Base-by-base conservation (phyloP, 2,888 invertebrate genomes). In the Tenthredo mesomela region DNA sequence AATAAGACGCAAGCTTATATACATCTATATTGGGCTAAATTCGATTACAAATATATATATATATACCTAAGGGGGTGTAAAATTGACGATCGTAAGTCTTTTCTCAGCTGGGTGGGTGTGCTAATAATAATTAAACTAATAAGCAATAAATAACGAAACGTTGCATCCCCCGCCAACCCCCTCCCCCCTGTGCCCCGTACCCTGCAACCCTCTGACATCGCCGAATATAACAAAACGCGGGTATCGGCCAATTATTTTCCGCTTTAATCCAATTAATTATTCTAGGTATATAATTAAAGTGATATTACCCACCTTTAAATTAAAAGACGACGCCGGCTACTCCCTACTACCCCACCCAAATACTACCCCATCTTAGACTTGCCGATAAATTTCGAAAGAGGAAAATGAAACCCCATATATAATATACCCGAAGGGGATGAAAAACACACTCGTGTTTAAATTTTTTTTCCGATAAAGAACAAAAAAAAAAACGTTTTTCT, bases 251-350 rank as follows among this genome's bases (percentile, higher is more conserved):
- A 70, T 70, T 70, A 70, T 37, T 33, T 37, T 70, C 5, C 61
- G 4, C 29, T 70, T 70, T 70, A 70, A 70, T 70, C 70, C 70
- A 70, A 70, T 70, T 70, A 70, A 70, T 40, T 70, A 40, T 70
- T 4, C 54, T n/a, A n/a, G n/a, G 61, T 70, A 40, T 29, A 70
- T 70, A 70, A 70, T 70, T 40, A 70, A 18, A 25, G 29, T 67
- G 33, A 67, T 67, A 29, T 37, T 37, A 70, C 37, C 33, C 70
- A 18, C 37, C 37, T 70, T 37, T 2, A 70, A 70, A 70, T 70
- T 70, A 70, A 70, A 70, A 37, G 18, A 70, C 70, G 70, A n/a
- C 12, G 25, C 21, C 61, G 1, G 33, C 0, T 37, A 37, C 29
- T 7, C 37, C 70, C 29, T 7, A n/a, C 70, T 2, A 33, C 18